These are phyloP conservation scores for Samia ricini DNA, from an alignment of 1,140 invertebrate genomes.

Conservation along the genomic window DNA sequence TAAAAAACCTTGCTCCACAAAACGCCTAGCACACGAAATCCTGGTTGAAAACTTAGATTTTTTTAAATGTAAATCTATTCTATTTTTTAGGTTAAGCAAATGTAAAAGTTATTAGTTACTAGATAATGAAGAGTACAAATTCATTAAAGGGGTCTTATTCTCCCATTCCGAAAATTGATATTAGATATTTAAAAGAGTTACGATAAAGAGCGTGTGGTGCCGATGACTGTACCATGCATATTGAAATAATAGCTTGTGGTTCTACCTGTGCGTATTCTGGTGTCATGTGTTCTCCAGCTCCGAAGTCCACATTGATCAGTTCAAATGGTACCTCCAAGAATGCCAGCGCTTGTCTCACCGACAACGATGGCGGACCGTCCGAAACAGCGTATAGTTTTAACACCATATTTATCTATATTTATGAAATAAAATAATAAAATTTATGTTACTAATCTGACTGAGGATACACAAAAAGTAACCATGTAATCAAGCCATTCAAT, in stretches of 20 bases:
- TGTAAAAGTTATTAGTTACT: no score
- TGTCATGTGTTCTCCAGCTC: slow-evolving; percentile 84
- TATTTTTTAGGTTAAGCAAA: no score
- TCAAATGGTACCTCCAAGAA: slow-evolving; percentile 81
- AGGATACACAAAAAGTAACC: neutral
- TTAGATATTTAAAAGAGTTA: neutral
- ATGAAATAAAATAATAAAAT: neutral
- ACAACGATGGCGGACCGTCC: slow-evolving; percentile 86
- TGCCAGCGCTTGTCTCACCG: slow-evolving; percentile 83
- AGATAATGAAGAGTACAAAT: no score
- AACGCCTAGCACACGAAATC: no score
- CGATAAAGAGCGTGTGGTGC: neutral
- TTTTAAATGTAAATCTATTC: no score
- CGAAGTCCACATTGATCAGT: slow-evolving; percentile 83
- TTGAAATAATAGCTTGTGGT: neutral
- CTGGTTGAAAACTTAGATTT: no score
- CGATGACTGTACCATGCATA: neutral
- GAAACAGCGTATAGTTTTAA: slow-evolving; percentile 85
- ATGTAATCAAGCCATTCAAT: neutral
- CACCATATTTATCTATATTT: slow-evolving; percentile 36
- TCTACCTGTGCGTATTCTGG: slow-evolving; percentile 83
- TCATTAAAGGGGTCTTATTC: no score
- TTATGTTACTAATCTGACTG: neutral
- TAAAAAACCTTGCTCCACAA: no score
- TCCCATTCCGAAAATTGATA: no score